Evolutionary conservation across 2,113 vertebrate species (phyloP).

Genomic region (Baryphthengus martii): DNA sequence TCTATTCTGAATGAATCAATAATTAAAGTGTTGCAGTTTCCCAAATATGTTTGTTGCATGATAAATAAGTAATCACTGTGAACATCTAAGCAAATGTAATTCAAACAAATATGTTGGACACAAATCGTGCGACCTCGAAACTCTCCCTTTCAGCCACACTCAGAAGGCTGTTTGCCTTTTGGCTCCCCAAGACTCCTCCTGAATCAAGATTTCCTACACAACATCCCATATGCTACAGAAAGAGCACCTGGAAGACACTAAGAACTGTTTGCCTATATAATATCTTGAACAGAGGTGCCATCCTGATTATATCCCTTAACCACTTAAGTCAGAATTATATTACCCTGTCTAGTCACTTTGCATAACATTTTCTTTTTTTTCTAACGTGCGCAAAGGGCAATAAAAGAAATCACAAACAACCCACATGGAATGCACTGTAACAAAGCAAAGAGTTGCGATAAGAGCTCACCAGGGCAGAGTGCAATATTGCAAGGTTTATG

Average conservation of each 20-base stretch:
- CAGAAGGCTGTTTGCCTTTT: neutral
- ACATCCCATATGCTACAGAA: neutral
- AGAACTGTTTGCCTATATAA: neutral
- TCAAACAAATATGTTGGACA: neutral
- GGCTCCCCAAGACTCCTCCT: neutral
- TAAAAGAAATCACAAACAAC: neutral
- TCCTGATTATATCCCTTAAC: neutral
- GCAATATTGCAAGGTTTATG: constrained; percentile 99
- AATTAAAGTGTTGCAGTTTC: neutral
- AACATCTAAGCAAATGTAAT: neutral
- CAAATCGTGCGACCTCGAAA: neutral
- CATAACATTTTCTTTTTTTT: neutral
- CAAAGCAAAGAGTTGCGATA: constrained; percentile 20
- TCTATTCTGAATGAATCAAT: neutral
- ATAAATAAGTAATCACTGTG: neutral
- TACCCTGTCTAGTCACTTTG: neutral
- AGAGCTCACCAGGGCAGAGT: constrained; percentile 91
- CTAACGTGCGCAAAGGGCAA: neutral
- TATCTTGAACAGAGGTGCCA: neutral
- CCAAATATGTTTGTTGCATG: neutral
- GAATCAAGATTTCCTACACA: neutral
- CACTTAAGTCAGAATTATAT: neutral
- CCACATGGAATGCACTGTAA: neutral
- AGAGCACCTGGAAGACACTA: neutral
- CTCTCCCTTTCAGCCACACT: neutral